These are phyloP conservation scores for Copidosoma floridanum DNA, from an alignment of 1,140 invertebrate genomes.

Conservation along the genomic window DNA sequence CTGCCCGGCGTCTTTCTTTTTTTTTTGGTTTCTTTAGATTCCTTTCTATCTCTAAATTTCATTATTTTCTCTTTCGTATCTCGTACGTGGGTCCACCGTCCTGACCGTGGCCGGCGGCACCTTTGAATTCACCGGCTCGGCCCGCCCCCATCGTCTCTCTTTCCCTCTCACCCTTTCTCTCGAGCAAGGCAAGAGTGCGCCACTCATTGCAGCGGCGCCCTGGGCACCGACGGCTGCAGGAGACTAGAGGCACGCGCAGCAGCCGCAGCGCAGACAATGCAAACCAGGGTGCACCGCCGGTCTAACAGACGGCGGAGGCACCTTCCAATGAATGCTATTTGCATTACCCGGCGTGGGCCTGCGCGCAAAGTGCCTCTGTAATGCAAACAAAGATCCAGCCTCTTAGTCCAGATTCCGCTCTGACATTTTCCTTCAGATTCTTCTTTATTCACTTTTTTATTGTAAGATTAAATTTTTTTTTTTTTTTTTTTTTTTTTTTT, in stretches of 20 bases:
- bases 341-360: conserved; percentile 58
- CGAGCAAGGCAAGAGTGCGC: no score
- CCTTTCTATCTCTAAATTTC: no score
- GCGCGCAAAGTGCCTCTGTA: conserved; percentile 59
- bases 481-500: conserved; percentile 28
- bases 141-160: not conserved
- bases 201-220: no score
- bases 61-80: no score
- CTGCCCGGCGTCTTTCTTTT: no score
- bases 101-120: no score
- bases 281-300: conserved; percentile 55
- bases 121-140: no score
- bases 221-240: conserved; percentile 14
- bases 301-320: conserved; percentile 48
- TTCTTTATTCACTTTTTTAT: conserved; percentile 20
- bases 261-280: conserved; percentile 58
- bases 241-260: conserved; percentile 54
- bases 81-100: no score
- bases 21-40: no score
- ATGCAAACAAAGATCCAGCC: conserved; percentile 58
- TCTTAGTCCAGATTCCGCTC: conserved; percentile 40
- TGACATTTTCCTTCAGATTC: conserved; percentile 28
- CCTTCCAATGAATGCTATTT: conserved; percentile 49
- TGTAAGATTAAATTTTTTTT: conserved; percentile 19
- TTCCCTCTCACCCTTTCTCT: conserved; percentile 8